A percentile compares a stretch with the other conserved stretches of the same genome.
These are phyloP conservation scores for Idaea biselata DNA, from an alignment of 2,888 invertebrate genomes.

Conservation along the genomic window DNA sequence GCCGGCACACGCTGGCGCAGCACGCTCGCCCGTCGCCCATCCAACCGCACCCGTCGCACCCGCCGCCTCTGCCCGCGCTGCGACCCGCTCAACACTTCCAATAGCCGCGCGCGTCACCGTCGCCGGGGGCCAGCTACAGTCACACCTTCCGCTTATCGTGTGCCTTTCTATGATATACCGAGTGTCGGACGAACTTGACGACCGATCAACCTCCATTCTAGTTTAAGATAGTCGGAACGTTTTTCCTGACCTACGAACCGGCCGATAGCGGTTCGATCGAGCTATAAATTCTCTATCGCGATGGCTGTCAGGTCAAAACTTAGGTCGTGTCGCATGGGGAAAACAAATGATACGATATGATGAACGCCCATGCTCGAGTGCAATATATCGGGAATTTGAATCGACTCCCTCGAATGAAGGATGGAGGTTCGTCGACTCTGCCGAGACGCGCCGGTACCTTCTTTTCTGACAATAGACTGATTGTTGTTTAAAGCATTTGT, in stretches of 20 bases:
- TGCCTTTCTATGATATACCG: slow-evolving; percentile 76
- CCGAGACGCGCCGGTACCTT: slow-evolving; percentile 53
- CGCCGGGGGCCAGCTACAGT: slow-evolving; percentile 77
- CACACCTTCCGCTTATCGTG: slow-evolving; percentile 78
- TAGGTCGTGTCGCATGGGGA: not conserved
- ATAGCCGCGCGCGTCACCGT: slow-evolving; percentile 34
- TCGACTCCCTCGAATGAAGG: slow-evolving; percentile 38
- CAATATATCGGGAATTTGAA: not conserved
- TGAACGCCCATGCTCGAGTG: not conserved
- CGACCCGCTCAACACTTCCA: slow-evolving; percentile 29
- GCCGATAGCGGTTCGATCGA: slow-evolving; percentile 3
- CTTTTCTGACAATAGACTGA: slow-evolving; percentile 80
- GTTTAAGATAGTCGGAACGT: slow-evolving; percentile 9
- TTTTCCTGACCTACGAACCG: slow-evolving; percentile 21
- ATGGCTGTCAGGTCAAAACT: not conserved
- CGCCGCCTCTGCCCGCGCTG: slow-evolving; percentile 37
- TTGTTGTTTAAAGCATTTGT: slow-evolving; percentile 78
- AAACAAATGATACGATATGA: not conserved
- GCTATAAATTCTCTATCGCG: not conserved
- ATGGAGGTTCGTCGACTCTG: slow-evolving; percentile 51
- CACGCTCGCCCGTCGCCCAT: slow-evolving; percentile 73
- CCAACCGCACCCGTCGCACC: slow-evolving; percentile 49
- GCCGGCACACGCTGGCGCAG: slow-evolving; percentile 87
- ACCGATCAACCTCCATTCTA: slow-evolving; percentile 48
- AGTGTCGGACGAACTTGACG: slow-evolving; percentile 53